Percentiles rank a stretch among this genome's conserved stretches.
Conservation (phyloP, 2,113 vertebrate genomes). For the Rattus rattus region DNA sequence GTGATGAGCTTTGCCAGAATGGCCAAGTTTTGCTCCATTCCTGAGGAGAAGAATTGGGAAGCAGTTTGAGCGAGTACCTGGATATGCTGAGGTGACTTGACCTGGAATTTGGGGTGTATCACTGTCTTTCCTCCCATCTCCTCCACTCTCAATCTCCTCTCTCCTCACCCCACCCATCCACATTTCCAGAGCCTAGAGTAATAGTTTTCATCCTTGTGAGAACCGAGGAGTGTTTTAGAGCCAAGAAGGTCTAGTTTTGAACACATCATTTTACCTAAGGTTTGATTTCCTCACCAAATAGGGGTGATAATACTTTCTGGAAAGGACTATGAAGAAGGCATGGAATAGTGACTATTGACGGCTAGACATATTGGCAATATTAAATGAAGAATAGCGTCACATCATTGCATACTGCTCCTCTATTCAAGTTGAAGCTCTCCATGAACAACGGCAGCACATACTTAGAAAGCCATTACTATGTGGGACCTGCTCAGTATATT, state of each 20-base stretch:
- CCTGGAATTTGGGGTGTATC: neutral
- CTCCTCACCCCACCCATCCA: neutral
- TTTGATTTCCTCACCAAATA: constrained; percentile 23
- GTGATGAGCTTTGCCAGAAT: constrained; percentile 28
- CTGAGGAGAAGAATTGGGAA: neutral
- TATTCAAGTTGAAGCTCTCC: neutral
- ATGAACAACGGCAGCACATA: neutral
- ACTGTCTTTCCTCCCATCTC: neutral
- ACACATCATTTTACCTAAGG: neutral
- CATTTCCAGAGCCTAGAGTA: neutral
- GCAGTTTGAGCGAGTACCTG: neutral
- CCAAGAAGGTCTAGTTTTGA: neutral
- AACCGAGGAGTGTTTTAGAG: neutral
- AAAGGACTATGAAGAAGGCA: constrained; percentile 1
- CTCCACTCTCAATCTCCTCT: neutral
- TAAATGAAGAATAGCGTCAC: neutral
- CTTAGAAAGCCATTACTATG: neutral
- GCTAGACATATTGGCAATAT: neutral
- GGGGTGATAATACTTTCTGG: neutral
- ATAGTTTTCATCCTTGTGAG: neutral
- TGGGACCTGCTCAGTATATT: neutral
- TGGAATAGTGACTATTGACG: neutral
- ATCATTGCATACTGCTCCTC: neutral
- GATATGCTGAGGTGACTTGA: neutral
- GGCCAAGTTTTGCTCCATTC: neutral